phyloP scores from a whole-genome alignment of 2,113 vertebrate species.

The Gambusia affinis region DNA sequence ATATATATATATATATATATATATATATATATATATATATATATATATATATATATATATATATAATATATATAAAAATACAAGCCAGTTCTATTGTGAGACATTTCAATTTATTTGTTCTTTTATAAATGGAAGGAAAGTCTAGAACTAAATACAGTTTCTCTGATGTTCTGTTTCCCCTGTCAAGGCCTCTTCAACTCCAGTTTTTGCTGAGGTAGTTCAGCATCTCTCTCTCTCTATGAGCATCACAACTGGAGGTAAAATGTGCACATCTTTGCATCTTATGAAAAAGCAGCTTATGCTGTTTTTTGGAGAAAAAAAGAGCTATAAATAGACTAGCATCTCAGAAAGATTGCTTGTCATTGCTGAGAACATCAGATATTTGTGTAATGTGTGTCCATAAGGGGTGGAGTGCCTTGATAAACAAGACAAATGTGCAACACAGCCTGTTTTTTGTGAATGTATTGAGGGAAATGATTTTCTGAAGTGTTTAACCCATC shows the following conservation, averaged over 20 bases:
- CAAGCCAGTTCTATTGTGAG: too few species aligned
- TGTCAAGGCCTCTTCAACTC: constrained; percentile 15
- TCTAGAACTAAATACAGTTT: background rate
- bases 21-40: too few species aligned
- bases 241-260: background rate
- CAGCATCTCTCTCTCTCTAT: constrained; percentile 11
- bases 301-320: constrained; percentile 20
- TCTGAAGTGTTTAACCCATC: constrained; percentile 21
- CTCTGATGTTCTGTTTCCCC: background rate
- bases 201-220: constrained; percentile 50
- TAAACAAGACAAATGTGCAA: background rate
- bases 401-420: background rate
- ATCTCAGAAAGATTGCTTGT: constrained; percentile 15
- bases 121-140: too few species aligned
- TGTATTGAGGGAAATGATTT: background rate
- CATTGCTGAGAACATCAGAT: constrained; percentile 7
- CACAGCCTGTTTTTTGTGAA: background rate
- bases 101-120: too few species aligned
- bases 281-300: constrained; percentile 42
- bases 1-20: too few species aligned
- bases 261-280: constrained; percentile 51
- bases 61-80: too few species aligned
- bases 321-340: constrained; percentile 45
- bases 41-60: too few species aligned
- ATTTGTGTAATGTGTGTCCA: background rate